Evolutionary conservation across 2,797 vertebrate genomes (phyloP), one percentile per base, ranked within the genome.

Genomic region (Petrocephalus sullivani): DNA sequence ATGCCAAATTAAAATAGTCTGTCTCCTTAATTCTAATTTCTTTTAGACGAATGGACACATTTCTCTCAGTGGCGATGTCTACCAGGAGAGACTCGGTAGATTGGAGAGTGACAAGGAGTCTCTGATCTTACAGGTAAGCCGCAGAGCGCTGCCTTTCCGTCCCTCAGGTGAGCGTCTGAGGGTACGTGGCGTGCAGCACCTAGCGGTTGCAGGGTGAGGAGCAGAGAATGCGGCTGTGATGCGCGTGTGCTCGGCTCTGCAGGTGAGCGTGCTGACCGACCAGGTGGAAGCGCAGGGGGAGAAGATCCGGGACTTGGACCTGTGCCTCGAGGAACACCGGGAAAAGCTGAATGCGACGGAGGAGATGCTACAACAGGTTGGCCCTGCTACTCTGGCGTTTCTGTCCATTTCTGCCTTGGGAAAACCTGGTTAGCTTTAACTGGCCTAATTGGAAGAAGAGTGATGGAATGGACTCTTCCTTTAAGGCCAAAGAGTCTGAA

Each of bases 201-300:
- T 64, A 64, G n/a, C 37, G 64, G 12, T 2, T 21, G 53, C 12
- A 33, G 8, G 8, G 4, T 78, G 53, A 57, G 23, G 33, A 16
- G 6, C 33, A 53, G 33, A 14, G 61, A 4, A 78, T 41, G 33
- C 53, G 14, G 33, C n/a, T 19, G 60, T 14, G 9, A 53, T 9
- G 14, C 9, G 23, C 3, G 14, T 0, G 86, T 89, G 37, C 19
- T 89, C 37, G 23, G 89, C 19, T 54, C 2, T 89, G 1, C 92
- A 99, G 98, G 98, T 99, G 8, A 99, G 98, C 86, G 98, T 99
- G 89, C 94, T 99, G 89, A 99, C 98, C 0, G 98, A 99, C 94
- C 98, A 99, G 92, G 98, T 99, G 88, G 98, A 99, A 89, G 98
- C 98, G 37, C 98, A 99, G 83, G 98, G 98, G 83, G 98, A 99